Base-by-base conservation (phyloP, 2,888 invertebrate species). In the Cybosia mesomella region DNA sequence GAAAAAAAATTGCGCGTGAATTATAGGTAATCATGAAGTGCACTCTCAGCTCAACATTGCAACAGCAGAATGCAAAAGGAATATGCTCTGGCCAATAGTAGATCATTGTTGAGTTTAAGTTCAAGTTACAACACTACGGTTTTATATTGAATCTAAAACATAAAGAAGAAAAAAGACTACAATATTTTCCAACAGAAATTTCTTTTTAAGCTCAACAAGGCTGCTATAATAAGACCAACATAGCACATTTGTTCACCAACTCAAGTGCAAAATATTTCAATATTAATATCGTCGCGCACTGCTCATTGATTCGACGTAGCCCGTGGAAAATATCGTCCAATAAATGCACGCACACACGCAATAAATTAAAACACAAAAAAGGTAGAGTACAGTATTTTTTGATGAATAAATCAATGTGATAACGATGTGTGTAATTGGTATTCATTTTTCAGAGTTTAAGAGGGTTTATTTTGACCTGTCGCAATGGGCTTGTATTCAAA, bases 281-380 rank as follows among this genome's bases (percentile, higher is more conserved):
- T 76, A 73, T 71, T 74, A 49, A 77, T 77, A 79, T 77, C 82
- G 77, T 70, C 69, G 64, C 58, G 28, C 36, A 72, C 65, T 68
- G 73, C 74, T 82, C 80, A 81, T 73, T 80, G 80, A 71, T 64
- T 68, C 72, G 73, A 61, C 28, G 61, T 66, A 62, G 59, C 67
- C 39, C 67, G 66, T 63, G 71, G 67, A 64, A 79, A 79, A 80
- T 79, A 75, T 74, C 71, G 70, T 67, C 80, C 80, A 80, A 80
- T 80, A 79, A 77, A 77, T 66, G 71, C 71, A 77, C 79, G 75
- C 80, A 66, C 78, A 71, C 58, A 64, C 66, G 72, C 79, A 71
- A 79, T 79, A 79, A 79, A 79, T 81, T 70, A 21, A 10, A 10
- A 34, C 60, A 28, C 43, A 68, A 68, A 76, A 71, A 67, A 64